Evolutionary conservation across 2,888 invertebrate species (phyloP), one percentile per base, ranked within the genome.

Genomic region (Amblyjoppa fuscipennis): DNA sequence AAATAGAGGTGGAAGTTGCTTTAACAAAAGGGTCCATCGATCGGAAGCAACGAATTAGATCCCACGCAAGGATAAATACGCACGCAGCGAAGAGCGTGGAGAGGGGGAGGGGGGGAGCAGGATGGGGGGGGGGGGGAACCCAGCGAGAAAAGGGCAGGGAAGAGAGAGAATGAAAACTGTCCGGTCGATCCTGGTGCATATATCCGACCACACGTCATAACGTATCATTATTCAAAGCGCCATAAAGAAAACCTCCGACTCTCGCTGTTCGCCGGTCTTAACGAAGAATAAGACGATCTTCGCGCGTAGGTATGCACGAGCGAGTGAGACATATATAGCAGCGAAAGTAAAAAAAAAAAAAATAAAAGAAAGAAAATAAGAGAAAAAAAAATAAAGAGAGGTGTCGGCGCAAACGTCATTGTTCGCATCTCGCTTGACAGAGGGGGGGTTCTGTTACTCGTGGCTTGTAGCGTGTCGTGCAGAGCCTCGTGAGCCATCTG

Each of bases 171-270:
- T 61, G 83, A 76, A 81, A 83, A 83, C 69, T 82, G 82, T 85
- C 82, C 82, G 76, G 79, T 73, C 79, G 83, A 73, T 85, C 59
- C 49, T 56, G 70, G 69, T 80, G 79, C 82, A 85, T 73, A 85
- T 85, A 59, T 34, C 81, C 81, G 68, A 81, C 81, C 64, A 83
- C 69, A 79, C 83, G 87, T 89, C 89, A 77, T 84, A 89, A 87
- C 88, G 89, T 90, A 89, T 91, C 88, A 91, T 92, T 92, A 92
- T 91, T 91, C 89, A 86, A 89, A 89, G 83, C 76, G 84, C 88
- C 87, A 89, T 90, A 90, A 90, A 90, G 87, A 84, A 86, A 81
- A 73, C 83, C 84, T 76, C 69, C 83, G 70, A 76, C 75, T 75
- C 85, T 76, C 56, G 70, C 75, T 31, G 51, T 64, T 77, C 41